phyloP scores from a whole-genome alignment of 1,140 invertebrate species.

The Scaptodrosophila lebanonensis region DNA sequence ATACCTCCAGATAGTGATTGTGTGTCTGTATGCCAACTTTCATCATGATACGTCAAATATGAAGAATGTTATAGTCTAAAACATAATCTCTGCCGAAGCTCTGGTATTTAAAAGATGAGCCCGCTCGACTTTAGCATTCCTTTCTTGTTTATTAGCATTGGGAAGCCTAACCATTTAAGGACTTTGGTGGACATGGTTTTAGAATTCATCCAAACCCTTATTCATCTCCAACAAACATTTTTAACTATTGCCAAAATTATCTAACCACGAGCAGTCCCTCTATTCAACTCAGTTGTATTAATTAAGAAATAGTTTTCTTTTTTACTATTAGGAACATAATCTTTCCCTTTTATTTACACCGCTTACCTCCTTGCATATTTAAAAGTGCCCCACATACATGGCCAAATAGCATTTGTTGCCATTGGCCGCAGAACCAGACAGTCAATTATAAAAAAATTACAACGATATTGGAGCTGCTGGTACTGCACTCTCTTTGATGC shows the following conservation, averaged over 20 bases:
- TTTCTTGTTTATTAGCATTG: too few relatives aligned
- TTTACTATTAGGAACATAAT: conserved; percentile 7
- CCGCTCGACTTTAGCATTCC: too few relatives aligned
- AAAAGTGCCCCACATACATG: conserved; percentile 17
- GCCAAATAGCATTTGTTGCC: conserved; percentile 60
- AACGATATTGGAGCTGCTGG: conserved; percentile 43
- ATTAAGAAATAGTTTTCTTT: conserved; percentile 52
- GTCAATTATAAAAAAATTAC: conserved; percentile 50
- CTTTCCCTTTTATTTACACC: conserved; percentile 44
- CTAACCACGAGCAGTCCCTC: conserved; percentile 24
- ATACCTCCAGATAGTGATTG: too few relatives aligned
- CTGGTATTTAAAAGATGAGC: too few relatives aligned
- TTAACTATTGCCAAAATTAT: conserved; percentile 45
- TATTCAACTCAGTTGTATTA: conserved; percentile 30
- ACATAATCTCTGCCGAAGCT: too few relatives aligned
- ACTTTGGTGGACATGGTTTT: too few relatives aligned
- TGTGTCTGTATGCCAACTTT: too few relatives aligned
- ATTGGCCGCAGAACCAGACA: conserved; percentile 64
- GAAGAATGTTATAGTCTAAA: too few relatives aligned
- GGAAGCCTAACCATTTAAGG: too few relatives aligned
- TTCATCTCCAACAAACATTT: conserved; percentile 4
- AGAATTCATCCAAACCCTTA: too few relatives aligned
- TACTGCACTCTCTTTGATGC: conserved; percentile 46
- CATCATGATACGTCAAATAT: too few relatives aligned
- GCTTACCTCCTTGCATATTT: conserved; percentile 64